phyloP scores from a whole-genome alignment of 1,140 invertebrate genomes.

The Bombus sibiricus region DNA sequence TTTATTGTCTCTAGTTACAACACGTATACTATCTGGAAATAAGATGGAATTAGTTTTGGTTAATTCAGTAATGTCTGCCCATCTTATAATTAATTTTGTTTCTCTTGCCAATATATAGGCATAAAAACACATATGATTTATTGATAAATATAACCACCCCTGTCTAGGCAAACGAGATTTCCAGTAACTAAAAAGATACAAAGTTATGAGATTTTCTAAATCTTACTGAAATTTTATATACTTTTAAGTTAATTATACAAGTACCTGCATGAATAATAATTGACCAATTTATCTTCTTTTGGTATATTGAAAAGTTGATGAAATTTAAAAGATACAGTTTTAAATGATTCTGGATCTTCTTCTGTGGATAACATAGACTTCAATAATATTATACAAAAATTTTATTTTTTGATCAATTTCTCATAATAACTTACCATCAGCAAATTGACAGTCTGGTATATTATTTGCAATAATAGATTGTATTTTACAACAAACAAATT shows the following conservation, averaged over 20 bases:
- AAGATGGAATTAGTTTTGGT: conserved; percentile 90
- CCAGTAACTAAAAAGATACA: conserved; percentile 90
- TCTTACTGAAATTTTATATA: conserved; percentile 42
- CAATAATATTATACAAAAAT: not conserved
- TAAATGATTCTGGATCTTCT: conserved; percentile 91
- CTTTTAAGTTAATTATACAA: conserved; percentile 40
- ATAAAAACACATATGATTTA: conserved; percentile 98
- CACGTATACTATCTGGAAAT: conserved; percentile 93
- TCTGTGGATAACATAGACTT: conserved; percentile 84
- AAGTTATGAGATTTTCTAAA: conserved; percentile 78
- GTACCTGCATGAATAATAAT: conserved; percentile 96
- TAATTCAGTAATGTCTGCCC: conserved; percentile 90
- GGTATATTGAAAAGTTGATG: conserved; percentile 95
- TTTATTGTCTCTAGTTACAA: conserved; percentile 91
- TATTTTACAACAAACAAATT: conserved; percentile 98
- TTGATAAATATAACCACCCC: conserved; percentile 97
- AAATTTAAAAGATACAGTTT: conserved; percentile 93
- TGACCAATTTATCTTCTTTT: conserved; percentile 97
- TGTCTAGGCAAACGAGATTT: conserved; percentile 95
- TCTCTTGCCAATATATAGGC: conserved; percentile 96
- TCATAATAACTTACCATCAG: conserved; percentile 81
- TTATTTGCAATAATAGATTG: conserved; percentile 92
- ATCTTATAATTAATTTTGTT: conserved; percentile 93
- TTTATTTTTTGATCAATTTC: conserved; percentile 46
- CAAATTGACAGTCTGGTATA: conserved; percentile 78